Percentiles rank a stretch among this genome's conserved stretches.
phyloP scores from a whole-genome alignment of 92 coral and sea anemone genomes.

The Siderastrea siderea region DNA sequence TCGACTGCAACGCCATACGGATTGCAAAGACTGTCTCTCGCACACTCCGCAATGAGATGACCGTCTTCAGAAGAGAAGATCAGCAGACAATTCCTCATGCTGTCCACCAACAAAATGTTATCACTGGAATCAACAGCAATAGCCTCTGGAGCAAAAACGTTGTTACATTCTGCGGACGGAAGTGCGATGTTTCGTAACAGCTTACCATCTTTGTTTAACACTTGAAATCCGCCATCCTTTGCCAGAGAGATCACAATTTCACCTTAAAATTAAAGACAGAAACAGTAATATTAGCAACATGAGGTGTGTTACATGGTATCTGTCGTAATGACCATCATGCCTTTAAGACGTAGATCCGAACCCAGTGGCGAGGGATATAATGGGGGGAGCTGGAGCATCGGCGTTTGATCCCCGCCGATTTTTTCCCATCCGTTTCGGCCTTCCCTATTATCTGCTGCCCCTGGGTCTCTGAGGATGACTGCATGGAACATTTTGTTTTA shows the following conservation, averaged over 20 bases:
- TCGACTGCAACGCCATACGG: conserved; percentile 76
- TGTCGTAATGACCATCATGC: too few relatives aligned
- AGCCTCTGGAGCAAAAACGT: conserved; percentile 62
- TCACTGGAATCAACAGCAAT: conserved; percentile 59
- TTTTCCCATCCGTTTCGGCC: too few relatives aligned
- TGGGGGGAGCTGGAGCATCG: too few relatives aligned
- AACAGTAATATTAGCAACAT: background rate
- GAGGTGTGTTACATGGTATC: too few relatives aligned
- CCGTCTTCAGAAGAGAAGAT: conserved; percentile 63
- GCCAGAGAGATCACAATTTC: conserved; percentile 66
- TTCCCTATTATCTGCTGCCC: too few relatives aligned
- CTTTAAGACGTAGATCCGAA: too few relatives aligned
- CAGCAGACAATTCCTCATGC: conserved; percentile 46
- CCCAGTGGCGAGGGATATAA: too few relatives aligned
- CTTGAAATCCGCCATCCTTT: conserved; percentile 71
- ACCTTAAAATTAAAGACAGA: conserved; percentile 32
- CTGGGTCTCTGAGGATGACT: too few relatives aligned
- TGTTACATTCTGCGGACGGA: conserved; percentile 7
- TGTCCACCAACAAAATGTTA: conserved; percentile 71
- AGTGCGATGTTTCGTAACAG: conserved; percentile 47
- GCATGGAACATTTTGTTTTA: too few relatives aligned
- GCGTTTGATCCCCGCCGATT: too few relatives aligned
- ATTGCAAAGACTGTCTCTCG: conserved; percentile 34
- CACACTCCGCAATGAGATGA: conserved; percentile 60
- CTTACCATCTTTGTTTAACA: conserved; percentile 53